phyloP scores from a whole-genome alignment of 2,797 vertebrate genomes.

The Crax fasciolata region DNA sequence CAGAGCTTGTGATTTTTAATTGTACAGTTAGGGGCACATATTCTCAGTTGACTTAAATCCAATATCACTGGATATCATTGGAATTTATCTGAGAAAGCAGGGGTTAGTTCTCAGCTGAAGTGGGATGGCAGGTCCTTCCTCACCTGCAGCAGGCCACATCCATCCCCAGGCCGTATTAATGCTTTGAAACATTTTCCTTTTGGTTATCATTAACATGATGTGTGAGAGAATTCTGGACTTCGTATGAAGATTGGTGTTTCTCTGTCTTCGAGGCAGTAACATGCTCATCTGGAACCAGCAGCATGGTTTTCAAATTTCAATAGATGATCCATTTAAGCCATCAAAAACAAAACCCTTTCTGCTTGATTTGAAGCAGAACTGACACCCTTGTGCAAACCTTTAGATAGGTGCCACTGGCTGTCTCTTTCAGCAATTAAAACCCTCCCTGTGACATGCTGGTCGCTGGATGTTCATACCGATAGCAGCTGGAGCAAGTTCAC shows the following conservation, averaged over 20 bases:
- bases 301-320: background rate
- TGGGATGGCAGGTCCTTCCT: background rate
- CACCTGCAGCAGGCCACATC: background rate
- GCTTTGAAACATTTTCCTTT: background rate
- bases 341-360: background rate
- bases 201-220: background rate
- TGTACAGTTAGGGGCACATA: background rate
- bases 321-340: background rate
- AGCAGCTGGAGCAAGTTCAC: background rate
- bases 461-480: background rate
- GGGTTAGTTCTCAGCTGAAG: background rate
- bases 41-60: background rate
- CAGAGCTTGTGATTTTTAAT: background rate
- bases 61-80: background rate
- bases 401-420: background rate
- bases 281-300: background rate
- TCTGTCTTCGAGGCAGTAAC: background rate
- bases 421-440: background rate
- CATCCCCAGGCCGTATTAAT: background rate
- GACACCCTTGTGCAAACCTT: background rate
- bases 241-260: background rate
- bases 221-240: background rate
- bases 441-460: background rate
- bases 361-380: background rate
- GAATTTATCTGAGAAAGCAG: background rate